These are phyloP conservation scores for Lacanobia wlatinum DNA, from an alignment of 2,888 invertebrate genomes.

Conservation along the genomic window DNA sequence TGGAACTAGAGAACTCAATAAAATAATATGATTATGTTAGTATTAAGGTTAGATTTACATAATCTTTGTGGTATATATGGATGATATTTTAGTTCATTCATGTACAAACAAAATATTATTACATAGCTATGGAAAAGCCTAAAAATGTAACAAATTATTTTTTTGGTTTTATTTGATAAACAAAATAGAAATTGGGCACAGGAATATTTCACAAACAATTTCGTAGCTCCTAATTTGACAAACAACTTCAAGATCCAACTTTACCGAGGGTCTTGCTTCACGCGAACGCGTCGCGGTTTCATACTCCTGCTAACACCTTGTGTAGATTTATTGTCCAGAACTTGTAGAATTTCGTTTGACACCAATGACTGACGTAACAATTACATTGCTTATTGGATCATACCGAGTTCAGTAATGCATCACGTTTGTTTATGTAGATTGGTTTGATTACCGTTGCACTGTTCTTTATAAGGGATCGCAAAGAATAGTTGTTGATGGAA, in stretches of 20 bases:
- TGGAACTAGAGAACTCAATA: not conserved
- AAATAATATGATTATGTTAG: not conserved
- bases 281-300: conserved; percentile 46
- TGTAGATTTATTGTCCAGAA: conserved; percentile 43
- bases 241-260: conserved; percentile 20
- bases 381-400: conserved; percentile 45
- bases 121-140: not conserved
- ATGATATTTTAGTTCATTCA: not conserved
- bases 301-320: conserved; percentile 25
- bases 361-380: conserved; percentile 37
- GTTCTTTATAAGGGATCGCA: conserved; percentile 21
- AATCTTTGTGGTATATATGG: not conserved
- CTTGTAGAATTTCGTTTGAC: conserved; percentile 36
- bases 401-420: conserved; percentile 30
- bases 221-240: conserved; percentile 31
- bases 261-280: conserved; percentile 33
- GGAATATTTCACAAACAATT: conserved; percentile 20
- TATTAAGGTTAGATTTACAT: not conserved
- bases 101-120: not conserved
- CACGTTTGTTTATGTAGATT: conserved; percentile 49
- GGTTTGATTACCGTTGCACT: conserved; percentile 21
- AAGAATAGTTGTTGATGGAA: conserved; percentile 20
- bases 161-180: no score
- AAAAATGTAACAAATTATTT: no score
- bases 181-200: not conserved